phyloP scores from a whole-genome alignment of 2,888 invertebrate genomes.

The Tachystola acroxantha region DNA sequence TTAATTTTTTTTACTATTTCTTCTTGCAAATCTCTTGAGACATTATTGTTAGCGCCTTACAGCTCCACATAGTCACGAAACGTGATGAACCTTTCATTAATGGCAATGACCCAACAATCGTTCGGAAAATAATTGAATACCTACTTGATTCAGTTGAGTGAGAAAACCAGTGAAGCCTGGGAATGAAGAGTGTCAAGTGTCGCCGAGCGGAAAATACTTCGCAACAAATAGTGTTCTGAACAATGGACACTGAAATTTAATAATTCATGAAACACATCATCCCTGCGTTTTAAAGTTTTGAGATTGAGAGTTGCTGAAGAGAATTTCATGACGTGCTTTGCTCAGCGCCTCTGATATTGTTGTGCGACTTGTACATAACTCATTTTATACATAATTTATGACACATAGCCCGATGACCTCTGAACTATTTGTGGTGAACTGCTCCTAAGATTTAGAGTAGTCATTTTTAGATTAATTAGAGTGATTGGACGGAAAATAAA shows the following conservation, averaged over 20 bases:
- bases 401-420: too few relatives aligned
- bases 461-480: too few relatives aligned
- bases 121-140: not conserved
- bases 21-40: not conserved
- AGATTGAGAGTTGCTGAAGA: conserved; percentile 2
- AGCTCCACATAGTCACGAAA: not conserved
- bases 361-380: conserved; percentile 1
- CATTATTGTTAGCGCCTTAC: too few relatives aligned
- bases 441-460: too few relatives aligned
- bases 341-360: not conserved
- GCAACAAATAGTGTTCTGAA: not conserved
- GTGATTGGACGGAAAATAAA: too few relatives aligned
- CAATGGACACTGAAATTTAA: conserved; percentile 4
- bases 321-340: conserved; percentile 1
- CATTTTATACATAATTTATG: too few relatives aligned
- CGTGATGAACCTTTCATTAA: not conserved
- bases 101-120: not conserved
- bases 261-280: conserved; percentile 8
- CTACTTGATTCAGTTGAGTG: not conserved
- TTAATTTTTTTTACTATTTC: too few relatives aligned
- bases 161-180: conserved; percentile 1
- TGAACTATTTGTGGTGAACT: too few relatives aligned
- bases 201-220: not conserved
- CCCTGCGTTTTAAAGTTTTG: conserved; percentile 4
- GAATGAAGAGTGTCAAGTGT: not conserved